Percentiles rank a stretch among this genome's conserved stretches.
phyloP scores from a whole-genome alignment of 2,888 invertebrate species.

The Merodon equestris region DNA sequence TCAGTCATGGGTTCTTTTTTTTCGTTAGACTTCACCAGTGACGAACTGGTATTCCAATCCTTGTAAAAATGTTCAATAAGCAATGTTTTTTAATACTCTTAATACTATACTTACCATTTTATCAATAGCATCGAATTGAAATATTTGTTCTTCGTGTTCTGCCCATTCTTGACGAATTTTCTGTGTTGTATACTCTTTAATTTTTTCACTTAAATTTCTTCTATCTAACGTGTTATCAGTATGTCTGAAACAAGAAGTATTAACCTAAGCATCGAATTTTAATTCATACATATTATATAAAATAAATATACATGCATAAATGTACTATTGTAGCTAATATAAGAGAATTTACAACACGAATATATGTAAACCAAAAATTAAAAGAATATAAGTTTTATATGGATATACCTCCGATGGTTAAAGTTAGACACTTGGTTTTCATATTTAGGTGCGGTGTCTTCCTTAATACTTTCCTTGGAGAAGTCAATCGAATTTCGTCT shows the following conservation, averaged over 20 bases:
- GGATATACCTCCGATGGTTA: slow-evolving; percentile 76
- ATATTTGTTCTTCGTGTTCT: slow-evolving; percentile 77
- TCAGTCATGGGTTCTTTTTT: slow-evolving; percentile 1
- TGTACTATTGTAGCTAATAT: no score
- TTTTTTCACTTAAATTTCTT: slow-evolving; percentile 74
- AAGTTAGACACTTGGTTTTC: slow-evolving; percentile 85
- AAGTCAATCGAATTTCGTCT: slow-evolving; percentile 82
- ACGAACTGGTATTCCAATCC: slow-evolving; percentile 72
- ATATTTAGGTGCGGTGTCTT: slow-evolving; percentile 76
- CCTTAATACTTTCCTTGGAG: slow-evolving; percentile 80
- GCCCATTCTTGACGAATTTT: slow-evolving; percentile 79
- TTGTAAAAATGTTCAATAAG: slow-evolving; percentile 39
- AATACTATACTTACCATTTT: slow-evolving; percentile 69
- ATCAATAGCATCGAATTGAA: slow-evolving; percentile 74
- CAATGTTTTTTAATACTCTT: background rate
- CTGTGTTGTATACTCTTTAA: slow-evolving; percentile 78
- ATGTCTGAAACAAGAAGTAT: slow-evolving; percentile 78
- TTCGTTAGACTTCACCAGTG: slow-evolving; percentile 62
- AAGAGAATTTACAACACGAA: no score
- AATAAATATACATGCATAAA: no score
- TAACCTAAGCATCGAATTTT: no score
- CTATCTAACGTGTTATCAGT: slow-evolving; percentile 80
- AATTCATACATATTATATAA: no score
- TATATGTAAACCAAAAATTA: background rate
- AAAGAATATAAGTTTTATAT: slow-evolving; percentile 11